Base-by-base conservation (phyloP, 2,113 vertebrate genomes). In the Rousettus leschenaultii region DNA sequence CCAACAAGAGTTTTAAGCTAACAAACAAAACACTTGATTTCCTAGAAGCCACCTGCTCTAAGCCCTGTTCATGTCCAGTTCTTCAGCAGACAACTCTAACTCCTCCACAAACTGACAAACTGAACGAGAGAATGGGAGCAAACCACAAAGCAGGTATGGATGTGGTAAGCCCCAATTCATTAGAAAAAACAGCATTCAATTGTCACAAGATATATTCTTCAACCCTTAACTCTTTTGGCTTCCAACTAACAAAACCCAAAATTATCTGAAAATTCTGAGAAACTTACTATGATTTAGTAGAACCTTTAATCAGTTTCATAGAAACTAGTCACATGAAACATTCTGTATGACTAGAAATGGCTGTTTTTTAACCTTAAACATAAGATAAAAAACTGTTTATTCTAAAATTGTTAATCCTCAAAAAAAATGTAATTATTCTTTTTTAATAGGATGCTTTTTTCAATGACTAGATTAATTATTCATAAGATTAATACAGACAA, bases 331-430 rank as follows among this genome's bases (percentile, higher is more conserved):
- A 87, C 55, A 66, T 30, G 18, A 86, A 61, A 63, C 24, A 65
- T 89, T 88, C 78, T 24, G 43, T 28, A 94, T 71, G 61, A 73
- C 33, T 75, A 95, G n/a, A 96, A 77, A 89, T 45, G 7, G 45
- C 45, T 59, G 30, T n/a, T 51, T 51, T 86, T 68, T 48, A 86
- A 59, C 35, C 13, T 92, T 78, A 96, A 91, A 75, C 48, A 78
- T 79, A 86, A 89, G 45, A 68, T 65, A 89, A 86, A 91, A 22
- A 90, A 71, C 0, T 89, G 28, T 82, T 89, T 91, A 68, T 86
- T 82, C 80, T 79, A 88, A 91, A 91, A 91, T 66, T 74, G 86
- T 87, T 75, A 74, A 66, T 79, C 33, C 65, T 61, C 45, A 68
- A 89, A 75, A 92, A 73, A 65, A 63, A 85, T 7, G 53, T 66